Conservation (phyloP, 2,888 invertebrate species). For the Pseudococcus longispinus region DNA sequence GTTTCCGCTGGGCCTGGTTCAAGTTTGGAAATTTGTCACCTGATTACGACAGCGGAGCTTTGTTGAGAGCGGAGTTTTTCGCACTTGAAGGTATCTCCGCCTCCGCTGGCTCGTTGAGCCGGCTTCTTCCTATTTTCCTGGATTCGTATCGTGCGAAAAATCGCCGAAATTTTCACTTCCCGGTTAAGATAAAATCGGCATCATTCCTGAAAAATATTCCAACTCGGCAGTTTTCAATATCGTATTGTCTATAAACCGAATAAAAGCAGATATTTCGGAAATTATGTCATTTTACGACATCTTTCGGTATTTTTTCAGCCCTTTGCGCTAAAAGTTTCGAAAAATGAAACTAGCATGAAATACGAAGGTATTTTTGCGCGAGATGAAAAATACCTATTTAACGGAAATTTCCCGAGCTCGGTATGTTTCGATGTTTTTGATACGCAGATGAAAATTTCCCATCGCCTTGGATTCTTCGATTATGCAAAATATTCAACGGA, state of each 20-base stretch:
- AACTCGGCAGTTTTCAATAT: too few relatives aligned
- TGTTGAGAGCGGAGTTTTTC: neutral
- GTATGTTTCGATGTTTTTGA: neutral
- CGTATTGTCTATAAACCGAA: too few relatives aligned
- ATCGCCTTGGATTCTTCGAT: neutral
- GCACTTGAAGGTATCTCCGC: neutral
- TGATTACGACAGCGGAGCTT: neutral
- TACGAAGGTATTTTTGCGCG: neutral
- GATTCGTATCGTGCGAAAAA: neutral
- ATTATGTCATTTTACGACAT: too few relatives aligned
- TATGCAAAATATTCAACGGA: neutral
- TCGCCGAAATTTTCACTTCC: too few relatives aligned
- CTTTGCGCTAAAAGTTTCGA: too few relatives aligned
- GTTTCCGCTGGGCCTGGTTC: neutral
- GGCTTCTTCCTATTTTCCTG: neutral
- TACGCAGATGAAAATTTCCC: neutral
- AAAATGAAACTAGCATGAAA: too few relatives aligned
- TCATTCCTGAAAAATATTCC: too few relatives aligned
- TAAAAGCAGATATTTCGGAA: too few relatives aligned
- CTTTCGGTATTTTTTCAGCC: too few relatives aligned
- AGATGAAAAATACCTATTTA: neutral
- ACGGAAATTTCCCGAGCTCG: neutral
- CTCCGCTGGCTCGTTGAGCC: neutral
- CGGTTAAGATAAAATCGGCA: too few relatives aligned
- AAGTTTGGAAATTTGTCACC: neutral